Percentiles rank a stretch among this genome's conserved stretches.
Evolutionary conservation across 2,797 vertebrate genomes (phyloP).

Genomic region (Anabacerthia variegaticeps): DNA sequence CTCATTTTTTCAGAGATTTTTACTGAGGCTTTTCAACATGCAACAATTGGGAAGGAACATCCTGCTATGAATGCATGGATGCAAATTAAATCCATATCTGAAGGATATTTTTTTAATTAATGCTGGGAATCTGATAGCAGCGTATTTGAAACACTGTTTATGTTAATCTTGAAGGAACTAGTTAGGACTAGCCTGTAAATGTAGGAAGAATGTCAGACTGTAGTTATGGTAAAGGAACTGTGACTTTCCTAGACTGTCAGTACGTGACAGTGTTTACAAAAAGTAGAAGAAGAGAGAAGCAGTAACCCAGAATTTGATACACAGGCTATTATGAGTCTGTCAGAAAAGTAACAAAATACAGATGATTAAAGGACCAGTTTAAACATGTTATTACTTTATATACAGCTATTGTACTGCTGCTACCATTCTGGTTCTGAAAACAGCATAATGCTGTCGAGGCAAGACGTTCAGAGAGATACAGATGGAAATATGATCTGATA

Average conservation of each 20-base stretch:
- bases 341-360: conserved; percentile 2
- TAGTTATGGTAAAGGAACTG: neutral
- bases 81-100: conserved; percentile 48
- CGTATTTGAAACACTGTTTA: conserved; percentile 10
- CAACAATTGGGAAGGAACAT: neutral
- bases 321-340: neutral
- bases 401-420: neutral
- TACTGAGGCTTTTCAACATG: neutral
- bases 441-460: neutral
- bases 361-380: neutral
- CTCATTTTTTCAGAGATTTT: neutral
- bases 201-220: neutral
- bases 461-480: neutral
- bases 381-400: neutral
- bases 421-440: conserved; percentile 1
- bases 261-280: neutral
- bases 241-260: neutral
- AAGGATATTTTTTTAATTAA: conserved; percentile 25
- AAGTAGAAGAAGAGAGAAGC: neutral
- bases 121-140: conserved; percentile 26
- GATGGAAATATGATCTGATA: neutral
- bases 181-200: conserved; percentile 14
- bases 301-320: neutral
- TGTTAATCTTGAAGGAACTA: conserved; percentile 30
- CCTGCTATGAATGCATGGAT: neutral